Percentiles rank a stretch among this genome's conserved stretches.
phyloP scores from a whole-genome alignment of 2,797 vertebrate genomes.

The Intellagama lesueurii region DNA sequence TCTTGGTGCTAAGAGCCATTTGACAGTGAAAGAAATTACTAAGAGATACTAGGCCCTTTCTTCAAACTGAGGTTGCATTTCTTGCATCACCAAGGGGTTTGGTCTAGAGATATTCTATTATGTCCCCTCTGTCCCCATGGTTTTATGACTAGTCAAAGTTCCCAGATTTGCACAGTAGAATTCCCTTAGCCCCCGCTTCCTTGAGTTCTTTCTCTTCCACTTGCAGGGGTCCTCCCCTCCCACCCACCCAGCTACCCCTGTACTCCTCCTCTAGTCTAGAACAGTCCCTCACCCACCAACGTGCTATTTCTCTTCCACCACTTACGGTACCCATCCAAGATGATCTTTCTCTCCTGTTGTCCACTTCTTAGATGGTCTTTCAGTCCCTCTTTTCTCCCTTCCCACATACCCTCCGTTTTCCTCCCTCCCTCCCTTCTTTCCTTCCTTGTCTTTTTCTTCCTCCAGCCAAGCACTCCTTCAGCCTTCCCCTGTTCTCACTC shows the following conservation, averaged over 20 bases:
- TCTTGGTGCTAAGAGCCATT: not conserved
- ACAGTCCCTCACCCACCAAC: no score
- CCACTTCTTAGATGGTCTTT: not conserved
- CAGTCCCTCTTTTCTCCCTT: not conserved
- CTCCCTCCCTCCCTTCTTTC: not conserved
- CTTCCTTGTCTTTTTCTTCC: not conserved
- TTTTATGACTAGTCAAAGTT: not conserved
- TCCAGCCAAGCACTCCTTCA: not conserved
- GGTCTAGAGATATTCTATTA: not conserved
- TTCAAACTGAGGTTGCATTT: not conserved
- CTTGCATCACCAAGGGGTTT: not conserved
- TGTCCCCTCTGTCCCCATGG: not conserved
- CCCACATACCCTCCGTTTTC: not conserved
- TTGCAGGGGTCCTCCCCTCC: not conserved
- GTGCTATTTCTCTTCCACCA: not conserved
- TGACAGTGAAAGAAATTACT: not conserved
- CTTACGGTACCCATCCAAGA: not conserved
- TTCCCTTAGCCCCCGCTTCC: not conserved
- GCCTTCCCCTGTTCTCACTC: not conserved
- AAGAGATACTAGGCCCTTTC: not conserved
- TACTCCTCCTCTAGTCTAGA: no score
- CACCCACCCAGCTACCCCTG: not conserved
- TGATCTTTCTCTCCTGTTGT: not conserved
- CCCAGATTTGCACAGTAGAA: no score
- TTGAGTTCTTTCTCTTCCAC: no score